Percentiles rank a stretch among this genome's conserved stretches.
Evolutionary conservation across 2,888 invertebrate genomes (phyloP).

Genomic region (Ferrisia virgata): DNA sequence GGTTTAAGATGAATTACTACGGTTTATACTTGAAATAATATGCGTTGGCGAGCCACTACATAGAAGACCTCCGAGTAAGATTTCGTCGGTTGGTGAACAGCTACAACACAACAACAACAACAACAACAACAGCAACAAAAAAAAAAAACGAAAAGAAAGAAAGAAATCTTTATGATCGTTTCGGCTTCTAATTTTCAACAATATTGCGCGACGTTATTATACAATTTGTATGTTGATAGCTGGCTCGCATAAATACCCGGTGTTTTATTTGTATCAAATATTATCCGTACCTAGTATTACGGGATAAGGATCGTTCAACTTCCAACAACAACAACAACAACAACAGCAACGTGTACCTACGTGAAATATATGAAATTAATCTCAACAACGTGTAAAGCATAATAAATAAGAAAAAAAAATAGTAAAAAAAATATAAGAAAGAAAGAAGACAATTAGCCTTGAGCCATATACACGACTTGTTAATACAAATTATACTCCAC

Average conservation of each 20-base stretch:
- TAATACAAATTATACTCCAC: constrained; percentile 31
- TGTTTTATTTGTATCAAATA: constrained; percentile 8
- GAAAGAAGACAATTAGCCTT: constrained; percentile 32
- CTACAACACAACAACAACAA: neutral
- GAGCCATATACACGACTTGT: constrained; percentile 32
- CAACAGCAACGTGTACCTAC: neutral
- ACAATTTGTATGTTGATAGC: neutral
- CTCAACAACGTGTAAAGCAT: constrained; percentile 31
- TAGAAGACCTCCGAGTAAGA: neutral
- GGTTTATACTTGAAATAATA: constrained; percentile 15
- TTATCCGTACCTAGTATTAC: neutral
- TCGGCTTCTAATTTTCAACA: constrained; percentile 31
- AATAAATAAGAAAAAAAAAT: constrained; percentile 24
- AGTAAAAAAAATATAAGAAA: constrained; percentile 19
- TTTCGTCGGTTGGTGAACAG: neutral
- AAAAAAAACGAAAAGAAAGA: neutral
- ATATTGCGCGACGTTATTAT: neutral
- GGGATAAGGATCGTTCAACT: constrained; percentile 8
- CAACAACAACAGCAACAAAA: neutral
- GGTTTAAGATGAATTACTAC: constrained; percentile 32
- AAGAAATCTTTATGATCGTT: constrained; percentile 5
- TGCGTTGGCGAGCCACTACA: constrained; percentile 12
- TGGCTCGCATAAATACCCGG: constrained; percentile 3
- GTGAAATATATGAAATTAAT: constrained; percentile 33
- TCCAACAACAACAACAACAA: neutral